Evolutionary conservation across 1,140 invertebrate genomes (phyloP).

Genomic region (Cydia amplana): DNA sequence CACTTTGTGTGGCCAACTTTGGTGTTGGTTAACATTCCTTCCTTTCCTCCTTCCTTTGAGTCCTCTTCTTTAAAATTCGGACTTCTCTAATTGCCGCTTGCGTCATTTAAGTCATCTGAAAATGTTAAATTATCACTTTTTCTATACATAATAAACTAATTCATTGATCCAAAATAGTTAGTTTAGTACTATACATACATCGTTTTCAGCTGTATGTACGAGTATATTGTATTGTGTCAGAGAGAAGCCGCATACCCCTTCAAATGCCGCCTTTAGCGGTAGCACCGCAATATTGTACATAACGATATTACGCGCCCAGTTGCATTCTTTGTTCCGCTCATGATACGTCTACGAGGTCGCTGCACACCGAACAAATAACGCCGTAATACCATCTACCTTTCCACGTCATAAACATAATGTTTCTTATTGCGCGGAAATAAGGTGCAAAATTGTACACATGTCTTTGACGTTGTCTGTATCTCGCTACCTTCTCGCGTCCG

Average conservation of each 20-base stretch:
- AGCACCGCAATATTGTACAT: neutral
- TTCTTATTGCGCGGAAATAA: neutral
- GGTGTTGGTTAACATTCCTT: too few species aligned
- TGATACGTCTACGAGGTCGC: conserved; percentile 16
- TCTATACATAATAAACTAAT: too few species aligned
- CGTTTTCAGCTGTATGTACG: too few species aligned
- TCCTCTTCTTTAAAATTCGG: too few species aligned
- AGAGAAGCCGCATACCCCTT: neutral
- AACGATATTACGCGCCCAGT: conserved; percentile 22
- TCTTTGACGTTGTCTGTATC: neutral
- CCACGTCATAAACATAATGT: neutral
- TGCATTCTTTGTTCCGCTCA: conserved; percentile 32
- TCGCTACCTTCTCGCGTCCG: neutral
- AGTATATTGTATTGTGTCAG: too few species aligned
- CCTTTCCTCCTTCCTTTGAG: too few species aligned
- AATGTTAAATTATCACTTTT: too few species aligned
- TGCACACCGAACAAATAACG: neutral
- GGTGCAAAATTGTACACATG: neutral
- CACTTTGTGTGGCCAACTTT: too few species aligned
- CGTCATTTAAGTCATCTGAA: too few species aligned
- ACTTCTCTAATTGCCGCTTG: too few species aligned
- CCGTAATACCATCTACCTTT: neutral
- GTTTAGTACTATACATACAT: too few species aligned
- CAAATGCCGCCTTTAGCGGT: neutral
- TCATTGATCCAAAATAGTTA: too few species aligned